Percentiles rank a stretch among this genome's conserved stretches.
Conservation (phyloP, 2,888 invertebrate species). For the Stegana nigrithorax region DNA sequence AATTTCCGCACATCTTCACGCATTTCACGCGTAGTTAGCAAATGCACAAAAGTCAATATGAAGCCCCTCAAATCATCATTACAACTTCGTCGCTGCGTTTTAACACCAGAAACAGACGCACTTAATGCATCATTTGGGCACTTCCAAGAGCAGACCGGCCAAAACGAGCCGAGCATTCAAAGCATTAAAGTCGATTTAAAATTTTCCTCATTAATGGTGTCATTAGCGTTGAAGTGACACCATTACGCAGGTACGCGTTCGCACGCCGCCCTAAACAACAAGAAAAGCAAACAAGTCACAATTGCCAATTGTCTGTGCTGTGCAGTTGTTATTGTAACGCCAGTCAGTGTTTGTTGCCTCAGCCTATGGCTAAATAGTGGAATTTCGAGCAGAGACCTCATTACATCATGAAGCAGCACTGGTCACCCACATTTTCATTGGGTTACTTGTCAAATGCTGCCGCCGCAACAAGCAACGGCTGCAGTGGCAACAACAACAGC, state of each 20-base stretch:
- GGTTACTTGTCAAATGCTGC: constrained; percentile 24
- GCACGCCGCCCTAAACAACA: not conserved
- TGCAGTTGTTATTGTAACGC: no score
- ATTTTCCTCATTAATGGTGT: constrained; percentile 40
- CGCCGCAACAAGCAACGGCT: no score
- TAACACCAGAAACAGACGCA: no score
- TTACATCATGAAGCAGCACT: constrained; percentile 19
- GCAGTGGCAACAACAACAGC: constrained; percentile 16
- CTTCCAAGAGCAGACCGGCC: not conserved
- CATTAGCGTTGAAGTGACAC: constrained; percentile 44
- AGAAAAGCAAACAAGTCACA: not conserved
- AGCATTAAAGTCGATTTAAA: constrained; percentile 44
- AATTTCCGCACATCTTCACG: no score
- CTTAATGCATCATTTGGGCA: not conserved
- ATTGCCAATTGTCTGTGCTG: not conserved
- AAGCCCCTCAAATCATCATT: no score
- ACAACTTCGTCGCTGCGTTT: not conserved
- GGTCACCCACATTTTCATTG: constrained; percentile 36
- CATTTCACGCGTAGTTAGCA: no score
- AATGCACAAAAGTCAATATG: no score
- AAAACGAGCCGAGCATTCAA: constrained; percentile 3
- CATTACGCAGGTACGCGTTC: constrained; percentile 29
- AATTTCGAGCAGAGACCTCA: no score
- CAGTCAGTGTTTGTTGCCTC: no score
- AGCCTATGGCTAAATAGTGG: no score